phyloP scores from a whole-genome alignment of 64 coral and sea anemone species.

The Cladopsammia gracilis region DNA sequence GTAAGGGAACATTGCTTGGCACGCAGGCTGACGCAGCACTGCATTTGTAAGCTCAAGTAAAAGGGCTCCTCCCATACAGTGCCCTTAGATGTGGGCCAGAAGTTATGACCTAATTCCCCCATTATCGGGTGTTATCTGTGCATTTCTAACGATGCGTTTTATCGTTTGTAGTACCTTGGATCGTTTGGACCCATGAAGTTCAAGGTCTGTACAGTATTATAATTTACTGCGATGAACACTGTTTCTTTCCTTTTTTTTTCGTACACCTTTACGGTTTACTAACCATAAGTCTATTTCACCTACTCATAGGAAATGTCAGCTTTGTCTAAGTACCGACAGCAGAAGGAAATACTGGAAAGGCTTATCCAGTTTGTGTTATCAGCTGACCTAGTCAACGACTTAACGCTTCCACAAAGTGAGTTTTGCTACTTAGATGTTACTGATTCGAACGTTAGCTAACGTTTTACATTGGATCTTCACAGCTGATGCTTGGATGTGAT shows the following conservation, averaged over 20 bases:
- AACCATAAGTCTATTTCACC: not conserved
- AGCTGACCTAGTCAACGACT: not conserved
- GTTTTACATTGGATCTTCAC: too few relatives aligned
- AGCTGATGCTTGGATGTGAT: too few relatives aligned
- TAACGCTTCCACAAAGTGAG: slow-evolving; percentile 30
- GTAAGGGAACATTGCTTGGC: too few relatives aligned
- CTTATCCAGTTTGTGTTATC: slow-evolving; percentile 50
- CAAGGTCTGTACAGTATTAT: slow-evolving; percentile 30
- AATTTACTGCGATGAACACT: not conserved
- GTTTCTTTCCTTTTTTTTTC: too few relatives aligned
- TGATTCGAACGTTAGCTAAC: too few relatives aligned
- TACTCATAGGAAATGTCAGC: slow-evolving; percentile 55
- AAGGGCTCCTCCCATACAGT: too few relatives aligned
- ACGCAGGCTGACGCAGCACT: too few relatives aligned
- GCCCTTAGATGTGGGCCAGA: too few relatives aligned
- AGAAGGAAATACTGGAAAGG: slow-evolving; percentile 46
- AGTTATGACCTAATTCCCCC: too few relatives aligned
- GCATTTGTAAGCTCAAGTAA: too few relatives aligned
- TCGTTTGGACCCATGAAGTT: slow-evolving; percentile 80
- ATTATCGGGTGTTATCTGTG: too few relatives aligned
- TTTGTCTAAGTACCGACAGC: slow-evolving; percentile 57
- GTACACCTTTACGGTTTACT: not conserved
- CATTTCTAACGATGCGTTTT: not conserved
- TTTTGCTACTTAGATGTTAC: not conserved
- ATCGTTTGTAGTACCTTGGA: slow-evolving; percentile 46